These are phyloP conservation scores for Rhineura floridana DNA, from an alignment of 2,113 vertebrate species.

Conservation along the genomic window DNA sequence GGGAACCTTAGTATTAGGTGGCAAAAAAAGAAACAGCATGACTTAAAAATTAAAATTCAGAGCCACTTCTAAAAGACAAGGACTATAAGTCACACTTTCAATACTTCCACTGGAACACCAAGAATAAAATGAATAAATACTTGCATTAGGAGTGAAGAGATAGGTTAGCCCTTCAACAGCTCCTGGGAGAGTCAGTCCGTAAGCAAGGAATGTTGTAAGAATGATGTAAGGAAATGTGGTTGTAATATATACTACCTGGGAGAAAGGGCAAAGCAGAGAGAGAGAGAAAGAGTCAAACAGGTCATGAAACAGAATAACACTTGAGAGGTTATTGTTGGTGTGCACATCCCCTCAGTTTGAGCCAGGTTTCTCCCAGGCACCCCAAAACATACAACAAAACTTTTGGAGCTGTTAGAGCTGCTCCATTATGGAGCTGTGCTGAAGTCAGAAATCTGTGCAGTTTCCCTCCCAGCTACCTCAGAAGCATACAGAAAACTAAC, in stretches of 20 bases:
- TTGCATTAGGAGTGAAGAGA: slow-evolving; percentile 90
- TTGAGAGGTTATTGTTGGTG: not conserved
- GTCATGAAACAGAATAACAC: not conserved
- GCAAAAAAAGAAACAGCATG: not conserved
- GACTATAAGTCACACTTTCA: not conserved
- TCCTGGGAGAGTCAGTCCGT: slow-evolving; percentile 87
- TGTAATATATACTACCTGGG: slow-evolving; percentile 89
- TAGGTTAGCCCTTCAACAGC: slow-evolving; percentile 82
- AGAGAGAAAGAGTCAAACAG: not conserved
- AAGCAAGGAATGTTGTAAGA: slow-evolving; percentile 88
- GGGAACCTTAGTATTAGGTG: not conserved
- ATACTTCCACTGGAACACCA: not conserved
- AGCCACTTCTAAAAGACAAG: not conserved
- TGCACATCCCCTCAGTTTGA: too few relatives aligned
- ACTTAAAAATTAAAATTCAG: not conserved
- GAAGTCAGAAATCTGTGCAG: not conserved
- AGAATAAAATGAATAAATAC: slow-evolving; percentile 41
- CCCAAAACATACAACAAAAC: not conserved
- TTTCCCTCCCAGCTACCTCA: not conserved
- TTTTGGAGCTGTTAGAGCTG: not conserved
- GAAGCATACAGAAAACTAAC: too few relatives aligned
- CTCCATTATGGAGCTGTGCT: not conserved
- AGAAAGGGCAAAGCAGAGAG: not conserved
- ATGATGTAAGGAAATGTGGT: slow-evolving; percentile 89
- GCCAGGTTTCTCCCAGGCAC: not conserved